These are phyloP conservation scores for Kobus ellipsiprymnus DNA, from an alignment of 2,113 vertebrate genomes.

Conservation along the genomic window DNA sequence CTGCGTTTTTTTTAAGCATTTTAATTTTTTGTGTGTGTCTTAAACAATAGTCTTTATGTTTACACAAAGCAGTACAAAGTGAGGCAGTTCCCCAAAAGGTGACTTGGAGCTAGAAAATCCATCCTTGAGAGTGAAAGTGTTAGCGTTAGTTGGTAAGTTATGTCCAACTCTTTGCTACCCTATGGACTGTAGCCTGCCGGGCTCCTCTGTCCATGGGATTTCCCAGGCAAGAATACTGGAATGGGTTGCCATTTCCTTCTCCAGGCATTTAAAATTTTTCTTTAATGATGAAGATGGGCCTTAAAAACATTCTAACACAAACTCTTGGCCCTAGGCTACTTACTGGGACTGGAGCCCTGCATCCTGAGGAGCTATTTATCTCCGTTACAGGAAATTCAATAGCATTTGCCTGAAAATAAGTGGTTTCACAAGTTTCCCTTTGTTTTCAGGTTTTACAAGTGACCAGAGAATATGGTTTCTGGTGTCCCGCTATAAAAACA, in stretches of 20 bases:
- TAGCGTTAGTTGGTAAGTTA: neutral
- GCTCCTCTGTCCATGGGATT: neutral
- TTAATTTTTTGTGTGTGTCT: neutral
- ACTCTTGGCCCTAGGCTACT: neutral
- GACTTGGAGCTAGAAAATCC: neutral
- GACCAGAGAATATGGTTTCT: neutral
- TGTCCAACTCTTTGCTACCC: neutral
- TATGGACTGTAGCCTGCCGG: neutral
- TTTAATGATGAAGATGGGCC: neutral
- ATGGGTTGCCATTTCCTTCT: neutral
- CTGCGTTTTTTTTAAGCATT: neutral
- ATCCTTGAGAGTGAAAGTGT: neutral
- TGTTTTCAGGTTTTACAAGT: constrained; percentile 61
- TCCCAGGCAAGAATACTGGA: neutral
- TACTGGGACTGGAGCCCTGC: neutral
- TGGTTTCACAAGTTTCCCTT: constrained; percentile 21
- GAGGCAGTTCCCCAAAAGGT: neutral
- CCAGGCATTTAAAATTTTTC: neutral
- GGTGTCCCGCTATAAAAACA: neutral
- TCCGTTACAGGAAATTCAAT: neutral
- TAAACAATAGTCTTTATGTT: neutral
- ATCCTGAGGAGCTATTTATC: neutral
- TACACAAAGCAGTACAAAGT: neutral
- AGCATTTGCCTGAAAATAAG: neutral
- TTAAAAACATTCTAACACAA: neutral